Conservation (phyloP, 1,140 invertebrate genomes). For the Trialeurodes vaporariorum region DNA sequence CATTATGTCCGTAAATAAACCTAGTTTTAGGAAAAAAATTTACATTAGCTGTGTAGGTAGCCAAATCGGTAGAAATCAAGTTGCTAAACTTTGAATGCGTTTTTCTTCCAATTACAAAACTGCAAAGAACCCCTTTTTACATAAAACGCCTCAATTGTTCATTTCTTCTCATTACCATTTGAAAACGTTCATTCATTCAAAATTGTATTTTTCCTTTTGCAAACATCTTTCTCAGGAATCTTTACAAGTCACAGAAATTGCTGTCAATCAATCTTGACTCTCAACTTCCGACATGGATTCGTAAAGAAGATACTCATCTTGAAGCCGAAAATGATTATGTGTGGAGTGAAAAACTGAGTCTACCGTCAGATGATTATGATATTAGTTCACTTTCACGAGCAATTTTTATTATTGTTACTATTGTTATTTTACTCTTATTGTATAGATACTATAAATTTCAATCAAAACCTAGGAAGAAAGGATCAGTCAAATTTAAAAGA, state of each 20-base stretch:
- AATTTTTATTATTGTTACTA: slow-evolving; percentile 17
- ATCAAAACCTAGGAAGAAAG: slow-evolving; percentile 23
- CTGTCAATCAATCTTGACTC: slow-evolving; percentile 44
- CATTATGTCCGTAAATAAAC: no score
- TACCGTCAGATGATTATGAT: slow-evolving; percentile 18
- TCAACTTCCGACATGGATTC: slow-evolving; percentile 30
- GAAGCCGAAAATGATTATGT: slow-evolving; percentile 12
- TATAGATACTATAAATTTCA: slow-evolving; percentile 21
- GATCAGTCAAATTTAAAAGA: slow-evolving; percentile 13
- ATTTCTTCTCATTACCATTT: not conserved
- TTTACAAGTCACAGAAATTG: slow-evolving; percentile 60
- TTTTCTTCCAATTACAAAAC: no score
- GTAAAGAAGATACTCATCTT: slow-evolving; percentile 15
- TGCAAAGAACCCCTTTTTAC: no score
- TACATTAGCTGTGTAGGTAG: no score
- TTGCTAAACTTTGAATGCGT: no score
- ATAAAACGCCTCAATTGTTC: no score
- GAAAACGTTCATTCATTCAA: no score
- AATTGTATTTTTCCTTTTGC: slow-evolving; percentile 6
- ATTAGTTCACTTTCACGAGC: slow-evolving; percentile 14
- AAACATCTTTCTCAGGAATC: slow-evolving; percentile 40
- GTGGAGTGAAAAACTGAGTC: slow-evolving; percentile 9
- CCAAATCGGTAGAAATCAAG: no score
- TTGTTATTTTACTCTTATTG: slow-evolving; percentile 17
- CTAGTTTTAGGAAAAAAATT: no score